phyloP scores from a whole-genome alignment of 2,113 vertebrate species.

The Hypomesus transpacificus region DNA sequence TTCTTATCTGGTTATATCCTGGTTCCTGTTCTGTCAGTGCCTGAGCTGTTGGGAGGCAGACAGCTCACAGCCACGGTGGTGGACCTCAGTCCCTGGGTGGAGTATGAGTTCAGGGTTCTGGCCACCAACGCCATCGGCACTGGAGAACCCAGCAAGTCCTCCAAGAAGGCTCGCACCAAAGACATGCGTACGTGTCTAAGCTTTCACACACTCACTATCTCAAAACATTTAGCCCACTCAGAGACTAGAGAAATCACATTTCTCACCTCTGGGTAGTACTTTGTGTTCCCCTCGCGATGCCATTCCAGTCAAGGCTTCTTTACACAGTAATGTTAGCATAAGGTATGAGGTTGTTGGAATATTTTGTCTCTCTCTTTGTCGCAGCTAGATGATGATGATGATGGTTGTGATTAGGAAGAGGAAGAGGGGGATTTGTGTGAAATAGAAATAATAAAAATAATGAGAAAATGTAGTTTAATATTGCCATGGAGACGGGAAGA shows the following conservation, averaged over 20 bases:
- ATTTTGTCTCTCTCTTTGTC: neutral
- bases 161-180: constrained; percentile 83
- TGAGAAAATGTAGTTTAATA: neutral
- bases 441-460: no score
- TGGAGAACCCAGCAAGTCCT: constrained; percentile 89
- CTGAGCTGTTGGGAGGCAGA: constrained; percentile 80
- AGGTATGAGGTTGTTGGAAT: neutral
- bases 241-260: neutral
- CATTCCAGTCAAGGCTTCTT: neutral
- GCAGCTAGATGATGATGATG: neutral
- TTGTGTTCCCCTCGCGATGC: neutral
- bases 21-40: constrained; percentile 70
- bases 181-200: constrained; percentile 79
- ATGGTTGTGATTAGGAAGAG: neutral
- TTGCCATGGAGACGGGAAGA: neutral
- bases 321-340: neutral
- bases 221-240: neutral
- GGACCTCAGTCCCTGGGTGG: constrained; percentile 91
- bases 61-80: constrained; percentile 84
- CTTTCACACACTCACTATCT: neutral
- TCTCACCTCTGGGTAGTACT: neutral
- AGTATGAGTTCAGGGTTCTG: constrained; percentile 91
- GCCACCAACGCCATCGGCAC: constrained; percentile 89
- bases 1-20: constrained; percentile 27
- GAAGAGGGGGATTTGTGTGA: neutral